These are phyloP conservation scores for Calliphora vomitoria DNA, from an alignment of 2,888 invertebrate genomes.

Conservation along the genomic window DNA sequence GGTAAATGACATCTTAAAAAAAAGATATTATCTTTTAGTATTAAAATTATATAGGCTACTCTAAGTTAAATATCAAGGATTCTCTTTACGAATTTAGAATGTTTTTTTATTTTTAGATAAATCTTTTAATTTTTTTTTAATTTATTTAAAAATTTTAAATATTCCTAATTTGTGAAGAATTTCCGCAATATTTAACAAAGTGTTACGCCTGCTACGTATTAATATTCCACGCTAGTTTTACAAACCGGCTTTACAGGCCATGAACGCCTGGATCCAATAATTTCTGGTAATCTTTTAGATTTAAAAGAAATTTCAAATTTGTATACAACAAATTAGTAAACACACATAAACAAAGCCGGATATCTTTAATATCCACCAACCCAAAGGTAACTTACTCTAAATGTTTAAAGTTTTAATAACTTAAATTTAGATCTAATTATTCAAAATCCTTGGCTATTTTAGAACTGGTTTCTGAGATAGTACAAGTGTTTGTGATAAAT, in stretches of 20 bases:
- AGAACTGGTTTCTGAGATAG: slow-evolving; percentile 10
- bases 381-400: background rate
- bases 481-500: background rate
- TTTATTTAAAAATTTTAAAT: slow-evolving; percentile 58
- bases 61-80: background rate
- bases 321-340: background rate
- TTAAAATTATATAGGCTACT: slow-evolving; percentile 49
- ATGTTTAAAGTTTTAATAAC: slow-evolving; percentile 28
- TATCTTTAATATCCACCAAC: background rate
- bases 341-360: background rate
- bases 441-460: background rate
- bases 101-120: slow-evolving; percentile 53
- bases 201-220: slow-evolving; percentile 30
- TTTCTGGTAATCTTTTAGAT: slow-evolving; percentile 38
- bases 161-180: slow-evolving; percentile 46
- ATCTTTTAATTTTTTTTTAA: slow-evolving; percentile 31
- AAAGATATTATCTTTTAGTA: slow-evolving; percentile 10
- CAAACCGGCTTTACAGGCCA: slow-evolving; percentile 69
- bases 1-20: slow-evolving; percentile 45
- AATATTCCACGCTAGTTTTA: slow-evolving; percentile 52
- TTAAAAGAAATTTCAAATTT: too few relatives aligned
- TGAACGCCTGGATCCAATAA: slow-evolving; percentile 55
- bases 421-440: slow-evolving; percentile 6
- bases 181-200: background rate
- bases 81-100: slow-evolving; percentile 43